Base-by-base conservation (phyloP, 2,888 invertebrate genomes). In the Drosophila kuntzei region DNA sequence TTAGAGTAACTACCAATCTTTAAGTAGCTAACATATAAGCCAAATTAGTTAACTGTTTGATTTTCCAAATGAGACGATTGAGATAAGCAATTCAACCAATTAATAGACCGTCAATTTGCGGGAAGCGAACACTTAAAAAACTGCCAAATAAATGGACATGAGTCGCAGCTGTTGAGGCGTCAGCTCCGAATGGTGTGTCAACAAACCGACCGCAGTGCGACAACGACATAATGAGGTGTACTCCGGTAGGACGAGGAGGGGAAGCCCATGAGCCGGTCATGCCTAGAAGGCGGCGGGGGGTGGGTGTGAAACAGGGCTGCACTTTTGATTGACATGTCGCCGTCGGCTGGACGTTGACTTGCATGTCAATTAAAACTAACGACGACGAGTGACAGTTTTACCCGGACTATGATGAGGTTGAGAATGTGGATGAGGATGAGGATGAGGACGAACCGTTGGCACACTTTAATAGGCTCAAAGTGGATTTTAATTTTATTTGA, bases 401-500 rank as follows among this genome's bases (percentile, higher is more conserved):
- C 55, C 49, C 7, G 55, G 43, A 34, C 41, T 41, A n/a, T 25
- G 22, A 14, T 16, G 25, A 27, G 37, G n/a, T 16, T 18, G 43
- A n/a, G 71, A 34, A 49, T 32, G 58, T 25, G 50, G 47, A 29
- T 12, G 43, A 34, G 43, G 54, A 14, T 27, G 44, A 18, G 50
- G 20, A 59, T 12, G 47, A 51, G 36, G 68, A 36, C 41, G 53
- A 49, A 51, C 43, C 49, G 54, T 66, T 66, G 79, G 89, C 89
- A 75, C 78, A 75, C 75, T 90, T 91, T 90, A 90, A 90, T 90
- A 89, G 90, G 83, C 81, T 87, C 80, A 90, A 91, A 90, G 91
- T 91, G 91, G 90, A 90, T 90, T 91, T 90, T 90, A 90, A 91
- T 91, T 90, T 91, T 80, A 89, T 88, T 90, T 89, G 80, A 89